Conservation (phyloP, 1,140 invertebrate species). For the Cyrtorhinus lividipennis region DNA sequence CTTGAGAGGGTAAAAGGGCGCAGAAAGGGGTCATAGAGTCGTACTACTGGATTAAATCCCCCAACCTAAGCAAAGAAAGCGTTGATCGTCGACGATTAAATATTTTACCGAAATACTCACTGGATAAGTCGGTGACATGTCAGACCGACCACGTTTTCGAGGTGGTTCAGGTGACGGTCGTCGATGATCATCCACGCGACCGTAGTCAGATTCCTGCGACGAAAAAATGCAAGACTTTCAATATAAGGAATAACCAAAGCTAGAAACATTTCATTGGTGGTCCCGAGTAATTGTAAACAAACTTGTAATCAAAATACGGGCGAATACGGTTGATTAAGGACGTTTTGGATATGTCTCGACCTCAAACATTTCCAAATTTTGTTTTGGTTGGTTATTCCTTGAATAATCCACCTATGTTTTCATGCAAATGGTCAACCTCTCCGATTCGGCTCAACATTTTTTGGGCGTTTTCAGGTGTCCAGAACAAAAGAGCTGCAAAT, state of each 20-base stretch:
- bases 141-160: conserved; percentile 1
- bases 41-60: no score
- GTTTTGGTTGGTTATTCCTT: no score
- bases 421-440: no score
- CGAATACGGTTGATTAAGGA: not conserved
- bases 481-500: no score
- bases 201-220: conserved; percentile 9
- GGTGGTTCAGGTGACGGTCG: conserved; percentile 13
- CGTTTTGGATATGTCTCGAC: not conserved
- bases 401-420: no score
- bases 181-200: conserved; percentile 3
- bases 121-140: conserved; percentile 4
- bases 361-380: no score
- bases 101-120: not conserved
- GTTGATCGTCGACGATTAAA: not conserved
- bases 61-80: not conserved
- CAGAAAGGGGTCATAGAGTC: no score
- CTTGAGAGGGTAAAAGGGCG: no score
- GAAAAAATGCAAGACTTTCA: not conserved
- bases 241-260: no score
- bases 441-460: no score
- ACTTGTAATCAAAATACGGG: not conserved
- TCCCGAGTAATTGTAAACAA: no score
- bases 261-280: not conserved
- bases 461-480: no score